Base-by-base conservation (phyloP, 2,888 invertebrate genomes). In the Xanthorhoe designata region DNA sequence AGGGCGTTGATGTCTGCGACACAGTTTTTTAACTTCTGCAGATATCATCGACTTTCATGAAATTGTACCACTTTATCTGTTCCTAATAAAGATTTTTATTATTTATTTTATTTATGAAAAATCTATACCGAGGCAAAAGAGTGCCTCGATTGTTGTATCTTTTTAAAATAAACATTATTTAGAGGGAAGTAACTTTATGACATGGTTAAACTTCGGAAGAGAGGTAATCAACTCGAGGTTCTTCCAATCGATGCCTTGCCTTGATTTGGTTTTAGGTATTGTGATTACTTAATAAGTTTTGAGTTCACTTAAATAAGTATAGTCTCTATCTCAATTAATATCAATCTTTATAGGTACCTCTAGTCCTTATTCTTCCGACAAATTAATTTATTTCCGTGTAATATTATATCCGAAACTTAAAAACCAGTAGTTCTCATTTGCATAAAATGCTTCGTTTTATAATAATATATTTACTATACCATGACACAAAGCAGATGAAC, bases 361-460 rank as follows among this genome's bases (percentile, higher is more conserved):
- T n/a, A 42, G 10, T 60, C 64, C 59, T 51, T 66, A 64, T 75
- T 76, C 79, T 86, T 87, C 86, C 87, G 86, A 81, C 82, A 72
- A 78, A 82, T 79, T 75, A 77, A 80, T 77, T 79, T 75, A 78
- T 81, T 86, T 88, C 86, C 87, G 82, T 76, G 73, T 75, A n/a
- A 65, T 69, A 78, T 76, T 74, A 78, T 73, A 80, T 76, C 77
- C 78, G 74, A 86, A 85, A 84, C 81, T 75, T 71, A 71, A 64
- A 68, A 78, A 72, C 68, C 70, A 75, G 71, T 50, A 57, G 42
- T 49, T 6, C 72, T 81, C 78, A 80, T 80, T 76, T 79, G 53
- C 72, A 75, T 75, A 61, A 57, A 67, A 61, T 63, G 42, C 19
- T 60, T 47, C 47, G 15, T 15, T 15, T 2, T 17, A 47, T 7